Conservation (phyloP, 2,888 invertebrate genomes). For the Tenthredo amoena region DNA sequence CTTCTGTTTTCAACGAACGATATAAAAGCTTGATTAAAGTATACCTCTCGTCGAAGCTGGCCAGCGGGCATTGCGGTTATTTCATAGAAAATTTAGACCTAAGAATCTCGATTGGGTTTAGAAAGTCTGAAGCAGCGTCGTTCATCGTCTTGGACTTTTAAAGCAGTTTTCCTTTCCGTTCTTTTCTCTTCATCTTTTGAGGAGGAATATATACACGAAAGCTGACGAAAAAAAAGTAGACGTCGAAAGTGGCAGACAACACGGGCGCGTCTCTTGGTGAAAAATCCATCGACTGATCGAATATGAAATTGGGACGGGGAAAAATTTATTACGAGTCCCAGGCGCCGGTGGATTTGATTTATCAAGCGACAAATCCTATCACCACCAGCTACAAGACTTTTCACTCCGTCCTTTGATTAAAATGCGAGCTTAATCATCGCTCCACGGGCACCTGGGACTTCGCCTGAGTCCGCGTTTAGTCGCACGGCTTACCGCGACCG, state of each 20-base stretch:
- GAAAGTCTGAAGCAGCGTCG: slow-evolving; percentile 62
- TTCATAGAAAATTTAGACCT: slow-evolving; percentile 20
- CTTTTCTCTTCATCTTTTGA: slow-evolving; percentile 47
- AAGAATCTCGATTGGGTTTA: slow-evolving; percentile 2
- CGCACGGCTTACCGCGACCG: slow-evolving; percentile 58
- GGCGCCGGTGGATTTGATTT: slow-evolving; percentile 74
- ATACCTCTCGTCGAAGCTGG: not conserved
- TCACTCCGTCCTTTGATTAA: slow-evolving; percentile 77
- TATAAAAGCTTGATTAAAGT: slow-evolving; percentile 11
- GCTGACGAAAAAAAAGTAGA: not conserved
- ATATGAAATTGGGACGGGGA: slow-evolving; percentile 61
- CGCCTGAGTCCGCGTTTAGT: slow-evolving; percentile 57
- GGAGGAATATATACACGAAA: not conserved
- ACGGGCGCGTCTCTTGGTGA: slow-evolving; percentile 32
- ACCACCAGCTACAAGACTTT: slow-evolving; percentile 75
- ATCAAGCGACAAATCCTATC: slow-evolving; percentile 75
- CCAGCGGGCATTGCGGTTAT: slow-evolving; percentile 20
- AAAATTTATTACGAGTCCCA: slow-evolving; percentile 68
- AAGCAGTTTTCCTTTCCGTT: slow-evolving; percentile 41
- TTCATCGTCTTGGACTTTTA: slow-evolving; percentile 63
- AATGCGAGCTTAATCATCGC: slow-evolving; percentile 77
- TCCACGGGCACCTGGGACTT: slow-evolving; percentile 73
- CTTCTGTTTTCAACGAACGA: slow-evolving; percentile 11
- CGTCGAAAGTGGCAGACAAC: slow-evolving; percentile 19
- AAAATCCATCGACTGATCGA: slow-evolving; percentile 56